Conservation (phyloP, 1,140 invertebrate species). For the Drosophila burlai region DNA sequence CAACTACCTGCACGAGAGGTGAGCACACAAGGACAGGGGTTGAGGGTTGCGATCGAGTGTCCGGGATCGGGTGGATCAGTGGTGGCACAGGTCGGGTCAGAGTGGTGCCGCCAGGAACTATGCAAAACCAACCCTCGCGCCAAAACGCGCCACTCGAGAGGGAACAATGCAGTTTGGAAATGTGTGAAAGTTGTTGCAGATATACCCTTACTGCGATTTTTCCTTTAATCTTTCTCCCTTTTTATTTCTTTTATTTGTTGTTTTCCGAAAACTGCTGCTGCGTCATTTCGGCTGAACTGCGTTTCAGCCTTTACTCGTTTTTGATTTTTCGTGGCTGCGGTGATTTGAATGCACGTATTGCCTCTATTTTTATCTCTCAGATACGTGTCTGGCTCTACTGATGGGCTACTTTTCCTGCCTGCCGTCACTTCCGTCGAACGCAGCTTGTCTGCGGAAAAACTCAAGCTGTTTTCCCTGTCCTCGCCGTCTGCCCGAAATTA, state of each 20-base stretch:
- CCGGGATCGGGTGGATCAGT: constrained; percentile 23
- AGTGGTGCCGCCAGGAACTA: constrained; percentile 11
- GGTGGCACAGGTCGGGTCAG: constrained; percentile 61
- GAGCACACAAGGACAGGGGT: constrained; percentile 30
- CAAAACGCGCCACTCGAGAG: constrained; percentile 44
- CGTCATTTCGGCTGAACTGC: constrained; percentile 52
- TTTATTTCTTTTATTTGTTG: no score
- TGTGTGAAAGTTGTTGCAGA: constrained; percentile 57
- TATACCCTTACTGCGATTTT: constrained; percentile 2
- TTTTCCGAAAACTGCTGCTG: constrained; percentile 20
- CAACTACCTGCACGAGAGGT: constrained; percentile 49
- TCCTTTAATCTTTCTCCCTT: constrained; percentile 1
- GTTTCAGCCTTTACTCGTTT: constrained; percentile 31
- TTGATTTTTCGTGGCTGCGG: constrained; percentile 17
- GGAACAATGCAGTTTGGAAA: constrained; percentile 42
- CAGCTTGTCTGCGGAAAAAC: constrained; percentile 59
- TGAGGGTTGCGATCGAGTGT: constrained; percentile 40
- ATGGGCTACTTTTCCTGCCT: constrained; percentile 53
- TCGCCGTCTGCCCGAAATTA: constrained; percentile 37
- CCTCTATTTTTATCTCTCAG: constrained; percentile 33
- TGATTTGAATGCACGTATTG: constrained; percentile 20
- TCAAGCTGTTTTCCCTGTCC: constrained; percentile 48
- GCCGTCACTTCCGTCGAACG: constrained; percentile 50
- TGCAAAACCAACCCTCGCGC: constrained; percentile 76
- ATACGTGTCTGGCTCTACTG: constrained; percentile 56